phyloP scores from a whole-genome alignment of 2,888 invertebrate genomes.

The Frankliniella intonsa region DNA sequence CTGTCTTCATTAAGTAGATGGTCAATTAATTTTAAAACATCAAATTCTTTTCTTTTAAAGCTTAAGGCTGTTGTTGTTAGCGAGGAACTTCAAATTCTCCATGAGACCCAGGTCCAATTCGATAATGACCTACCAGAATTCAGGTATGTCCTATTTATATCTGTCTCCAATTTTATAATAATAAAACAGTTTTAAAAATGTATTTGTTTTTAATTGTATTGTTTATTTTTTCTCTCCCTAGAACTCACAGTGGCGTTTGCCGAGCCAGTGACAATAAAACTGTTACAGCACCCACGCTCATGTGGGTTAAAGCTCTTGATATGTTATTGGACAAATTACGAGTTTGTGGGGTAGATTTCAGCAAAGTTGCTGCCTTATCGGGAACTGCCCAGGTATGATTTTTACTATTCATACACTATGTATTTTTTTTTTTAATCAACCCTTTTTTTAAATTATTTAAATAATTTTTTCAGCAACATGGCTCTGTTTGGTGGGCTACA shows the following conservation, averaged over 20 bases:
- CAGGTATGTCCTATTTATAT: constrained; percentile 52
- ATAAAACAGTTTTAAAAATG: not conserved
- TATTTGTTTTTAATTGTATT: constrained; percentile 4
- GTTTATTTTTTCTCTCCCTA: constrained; percentile 40
- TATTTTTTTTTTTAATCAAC: not conserved
- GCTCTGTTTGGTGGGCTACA: constrained; percentile 90
- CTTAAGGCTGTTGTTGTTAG: constrained; percentile 83
- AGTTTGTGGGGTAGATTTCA: constrained; percentile 76
- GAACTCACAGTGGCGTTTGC: constrained; percentile 60
- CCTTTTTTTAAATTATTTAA: not conserved
- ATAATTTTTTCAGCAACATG: constrained; percentile 74
- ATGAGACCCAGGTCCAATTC: constrained; percentile 81
- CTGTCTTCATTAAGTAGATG: not conserved
- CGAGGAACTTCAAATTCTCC: constrained; percentile 64
- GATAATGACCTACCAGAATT: constrained; percentile 92
- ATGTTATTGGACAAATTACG: constrained; percentile 80
- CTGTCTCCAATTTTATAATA: not conserved
- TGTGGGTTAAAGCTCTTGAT: constrained; percentile 96
- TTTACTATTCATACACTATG: not conserved
- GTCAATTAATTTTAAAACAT: not conserved
- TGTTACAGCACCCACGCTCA: constrained; percentile 76
- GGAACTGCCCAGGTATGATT: constrained; percentile 81
- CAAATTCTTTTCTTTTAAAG: constrained; percentile 53
- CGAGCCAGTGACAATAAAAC: constrained; percentile 51
- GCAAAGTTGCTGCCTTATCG: constrained; percentile 75